Evolutionary conservation across 2,797 vertebrate species (phyloP), one percentile per base, ranked within the genome.

Genomic region (Miichthys miiuy): DNA sequence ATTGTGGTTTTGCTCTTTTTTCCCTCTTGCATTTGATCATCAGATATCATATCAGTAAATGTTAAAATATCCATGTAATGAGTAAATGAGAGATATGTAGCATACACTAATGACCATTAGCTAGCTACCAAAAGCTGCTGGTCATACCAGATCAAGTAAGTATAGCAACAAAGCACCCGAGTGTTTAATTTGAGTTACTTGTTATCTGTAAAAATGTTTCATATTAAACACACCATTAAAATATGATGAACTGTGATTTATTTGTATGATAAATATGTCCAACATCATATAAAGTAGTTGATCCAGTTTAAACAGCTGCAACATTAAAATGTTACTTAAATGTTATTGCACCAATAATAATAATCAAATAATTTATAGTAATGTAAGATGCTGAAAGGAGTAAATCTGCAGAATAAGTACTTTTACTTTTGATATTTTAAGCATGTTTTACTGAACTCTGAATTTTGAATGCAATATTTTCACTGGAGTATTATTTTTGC

Each of bases 81-180:
- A 38, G 34, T 38, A 38, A 38, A 9, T 38, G 34, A 38, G 34
- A 9, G 8, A 38, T 38, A 9, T 38, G 34, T 38, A 38, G 8
- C 34, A 38, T 38, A 38, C 34, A 38, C 34, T 9, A 38, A 38
- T 38, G 8, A 38, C 18, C 6, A 48, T 48, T 3, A 67, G 27
- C 16, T 44, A 67, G 9, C 60, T 62, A 54, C 18, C 46, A 14
- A 42, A 23, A 54, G 16, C 9, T 56, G 18, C 30, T n/a, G 13
- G 9, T 73, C 42, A 66, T 61, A 77, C 25, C 30, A 55, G 20
- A 47, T 54, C 12, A 65, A 76, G 54, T 58, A 25, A 41, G 3
- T 38, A 17, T 23, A 50, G 16, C 23, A 56, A 48, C 14, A 55
- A 21, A 52, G 57, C 4, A 1, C 34, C 34, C 1, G 10, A 42